Base-by-base conservation (phyloP, 2,888 invertebrate species). In the Hanleya hanleyi region DNA sequence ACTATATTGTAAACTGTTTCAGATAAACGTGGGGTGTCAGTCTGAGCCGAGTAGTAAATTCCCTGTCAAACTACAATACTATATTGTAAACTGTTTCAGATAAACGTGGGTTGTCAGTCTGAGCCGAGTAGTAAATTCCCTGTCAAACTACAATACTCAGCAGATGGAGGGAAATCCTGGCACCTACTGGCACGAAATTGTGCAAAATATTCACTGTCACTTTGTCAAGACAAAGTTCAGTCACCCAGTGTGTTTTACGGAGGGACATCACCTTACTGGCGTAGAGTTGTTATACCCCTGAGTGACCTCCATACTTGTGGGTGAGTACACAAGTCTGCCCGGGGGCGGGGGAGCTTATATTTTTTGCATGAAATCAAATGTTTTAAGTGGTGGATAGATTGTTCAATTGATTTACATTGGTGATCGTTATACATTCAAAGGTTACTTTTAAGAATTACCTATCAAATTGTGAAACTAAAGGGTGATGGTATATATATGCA, bases 71-170 rank as follows among this genome's bases (percentile, higher is more conserved):
- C 7, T 69, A 7, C 29, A 47, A 2, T 91, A 90, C 78, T 91
- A n/a, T n/a, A n/a, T n/a, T n/a, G n/a, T n/a, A n/a, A n/a, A n/a
- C n/a, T n/a, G n/a, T 67, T 77, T 15, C 77, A 91, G 91, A 88
- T 91, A 7, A 90, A 90, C 77, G 89, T 91, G n/a, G 91, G 91
- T 5, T 91, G 91, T 82, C 88, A 87, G 1, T 82, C 86, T 1
- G 84, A 84, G 4, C 78, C 88, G 4, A 84, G 81, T 2, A 76
- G 82, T 36, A 83, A 86, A 38, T 84, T 88, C 71, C 89, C 90
- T n/a, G 88, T 91, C 4, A 76, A 83, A 4, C 81, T 91, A 26
- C 88, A 91, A 77, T 91, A 90, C 78, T 91, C 91, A 0, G 78
- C 83, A 12, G 89, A 91, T 78, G 84, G 86, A 32, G 91, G 91